Conservation (phyloP, 2,888 invertebrate genomes). For the Pycnomerus fuliginosus region DNA sequence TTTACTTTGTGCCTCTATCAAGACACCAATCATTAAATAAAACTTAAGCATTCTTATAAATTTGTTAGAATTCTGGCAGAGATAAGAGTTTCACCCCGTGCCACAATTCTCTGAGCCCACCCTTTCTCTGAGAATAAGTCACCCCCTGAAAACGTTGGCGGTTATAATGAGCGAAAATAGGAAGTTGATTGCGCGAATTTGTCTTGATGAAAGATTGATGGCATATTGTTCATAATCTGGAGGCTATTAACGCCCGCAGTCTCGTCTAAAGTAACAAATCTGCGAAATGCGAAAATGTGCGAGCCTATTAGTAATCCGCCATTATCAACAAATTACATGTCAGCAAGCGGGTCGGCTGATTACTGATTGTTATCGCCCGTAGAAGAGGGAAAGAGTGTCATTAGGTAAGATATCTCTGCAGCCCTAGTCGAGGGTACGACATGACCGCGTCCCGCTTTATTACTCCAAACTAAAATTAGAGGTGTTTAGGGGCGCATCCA, state of each 20-base stretch:
- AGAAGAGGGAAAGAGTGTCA: conserved; percentile 35
- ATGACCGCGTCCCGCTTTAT: conserved; percentile 19
- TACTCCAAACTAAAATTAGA: conserved; percentile 18
- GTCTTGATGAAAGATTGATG: conserved; percentile 19
- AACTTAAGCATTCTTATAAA: no score
- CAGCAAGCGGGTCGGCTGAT: conserved; percentile 38
- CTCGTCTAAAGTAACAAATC: conserved; percentile 16
- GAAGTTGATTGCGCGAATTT: no score
- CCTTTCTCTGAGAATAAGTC: no score
- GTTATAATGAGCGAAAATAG: no score
- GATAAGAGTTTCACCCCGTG: no score
- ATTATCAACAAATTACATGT: conserved; percentile 42
- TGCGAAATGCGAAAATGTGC: conserved; percentile 18
- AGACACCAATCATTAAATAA: no score
- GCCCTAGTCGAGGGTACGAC: conserved; percentile 5
- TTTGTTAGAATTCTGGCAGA: no score
- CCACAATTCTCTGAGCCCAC: no score
- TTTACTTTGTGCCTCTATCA: no score
- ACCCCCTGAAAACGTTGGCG: no score
- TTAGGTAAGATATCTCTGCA: conserved; percentile 29
- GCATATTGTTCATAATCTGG: conserved; percentile 17
- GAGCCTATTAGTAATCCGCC: conserved; percentile 34
- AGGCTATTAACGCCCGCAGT: no score
- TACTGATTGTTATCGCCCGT: conserved; percentile 38
- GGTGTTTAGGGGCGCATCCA: conserved; percentile 12